Evolutionary conservation across 2,113 vertebrate genomes (phyloP).

Genomic region (Chamaea fasciata): DNA sequence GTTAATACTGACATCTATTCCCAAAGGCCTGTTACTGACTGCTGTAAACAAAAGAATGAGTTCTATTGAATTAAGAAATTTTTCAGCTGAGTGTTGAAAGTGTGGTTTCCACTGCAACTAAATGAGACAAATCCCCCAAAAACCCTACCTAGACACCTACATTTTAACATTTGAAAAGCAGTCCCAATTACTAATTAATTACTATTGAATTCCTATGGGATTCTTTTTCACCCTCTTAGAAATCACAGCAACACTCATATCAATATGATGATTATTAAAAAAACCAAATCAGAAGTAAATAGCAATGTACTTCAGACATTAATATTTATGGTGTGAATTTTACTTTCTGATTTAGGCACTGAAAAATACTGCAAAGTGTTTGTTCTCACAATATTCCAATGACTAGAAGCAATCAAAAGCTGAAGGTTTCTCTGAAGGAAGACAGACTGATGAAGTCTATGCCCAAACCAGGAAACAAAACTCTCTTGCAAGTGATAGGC

Average conservation of each 20-base stretch:
- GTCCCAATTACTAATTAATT: neutral
- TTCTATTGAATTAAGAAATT: neutral
- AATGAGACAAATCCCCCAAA: neutral
- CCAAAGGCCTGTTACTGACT: neutral
- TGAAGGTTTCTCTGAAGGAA: neutral
- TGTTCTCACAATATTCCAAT: neutral
- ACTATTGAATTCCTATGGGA: neutral
- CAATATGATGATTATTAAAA: neutral
- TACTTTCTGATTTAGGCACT: neutral
- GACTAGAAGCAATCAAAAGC: neutral
- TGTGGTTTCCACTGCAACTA: neutral
- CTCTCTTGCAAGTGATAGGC: neutral
- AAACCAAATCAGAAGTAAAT: neutral
- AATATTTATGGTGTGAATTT: neutral
- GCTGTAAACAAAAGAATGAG: neutral
- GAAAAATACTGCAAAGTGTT: neutral
- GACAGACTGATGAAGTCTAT: neutral
- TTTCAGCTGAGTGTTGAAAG: neutral
- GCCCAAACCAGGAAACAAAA: neutral
- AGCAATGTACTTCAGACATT: neutral
- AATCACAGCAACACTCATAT: neutral
- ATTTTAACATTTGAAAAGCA: neutral
- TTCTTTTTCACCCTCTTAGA: neutral
- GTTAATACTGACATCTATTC: neutral
- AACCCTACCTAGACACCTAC: neutral